Percentiles rank a stretch among this genome's conserved stretches.
phyloP scores from a whole-genome alignment of 2,888 invertebrate species.

The Argyra leucocephala region DNA sequence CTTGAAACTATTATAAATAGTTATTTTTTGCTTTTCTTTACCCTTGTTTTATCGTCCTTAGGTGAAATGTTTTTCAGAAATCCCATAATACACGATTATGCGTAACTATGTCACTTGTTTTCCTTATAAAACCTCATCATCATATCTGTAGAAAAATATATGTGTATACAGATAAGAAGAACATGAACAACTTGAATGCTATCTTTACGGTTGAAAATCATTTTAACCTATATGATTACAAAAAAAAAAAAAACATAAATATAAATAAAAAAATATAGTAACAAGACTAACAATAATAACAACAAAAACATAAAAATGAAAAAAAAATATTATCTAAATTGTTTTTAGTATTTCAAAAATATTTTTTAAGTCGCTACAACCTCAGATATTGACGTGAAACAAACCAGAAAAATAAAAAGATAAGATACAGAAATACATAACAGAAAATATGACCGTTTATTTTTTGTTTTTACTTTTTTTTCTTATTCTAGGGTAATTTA shows the following conservation, averaged over 20 bases:
- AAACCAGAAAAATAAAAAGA: neutral
- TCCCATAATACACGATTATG: neutral
- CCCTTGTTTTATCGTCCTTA: neutral
- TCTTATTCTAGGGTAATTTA: neutral
- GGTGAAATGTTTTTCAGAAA: neutral
- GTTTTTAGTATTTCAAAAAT: slow-evolving; percentile 1
- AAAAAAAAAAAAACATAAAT: too few species aligned
- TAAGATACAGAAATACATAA: neutral
- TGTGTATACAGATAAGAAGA: neutral
- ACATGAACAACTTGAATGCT: neutral
- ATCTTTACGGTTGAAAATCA: neutral
- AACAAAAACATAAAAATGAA: neutral
- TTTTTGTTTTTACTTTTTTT: too few species aligned
- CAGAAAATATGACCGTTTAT: too few species aligned
- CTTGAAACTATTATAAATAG: too few species aligned
- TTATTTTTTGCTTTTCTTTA: too few species aligned
- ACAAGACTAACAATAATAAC: too few species aligned
- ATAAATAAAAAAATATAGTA: too few species aligned
- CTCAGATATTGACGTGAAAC: slow-evolving; percentile 6
- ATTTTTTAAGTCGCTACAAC: neutral
- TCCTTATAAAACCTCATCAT: neutral
- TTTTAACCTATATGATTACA: neutral
- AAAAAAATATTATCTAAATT: neutral
- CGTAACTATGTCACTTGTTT: neutral
- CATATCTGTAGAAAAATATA: neutral